Evolutionary conservation across 1,140 invertebrate species (phyloP).

Genomic region (Drosophila seguyi): DNA sequence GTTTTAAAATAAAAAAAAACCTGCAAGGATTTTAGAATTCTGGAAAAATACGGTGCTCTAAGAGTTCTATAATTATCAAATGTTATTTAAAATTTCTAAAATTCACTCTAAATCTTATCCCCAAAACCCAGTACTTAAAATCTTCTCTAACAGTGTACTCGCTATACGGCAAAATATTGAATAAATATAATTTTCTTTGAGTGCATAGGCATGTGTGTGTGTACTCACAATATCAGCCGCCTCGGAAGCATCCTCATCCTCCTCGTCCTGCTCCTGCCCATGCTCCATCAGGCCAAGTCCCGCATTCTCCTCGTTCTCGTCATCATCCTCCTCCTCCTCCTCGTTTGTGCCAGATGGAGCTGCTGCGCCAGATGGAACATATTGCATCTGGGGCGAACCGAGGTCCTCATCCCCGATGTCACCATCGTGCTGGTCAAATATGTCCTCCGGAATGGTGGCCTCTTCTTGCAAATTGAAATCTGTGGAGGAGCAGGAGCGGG

Average conservation of each 20-base stretch:
- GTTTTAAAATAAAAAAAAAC: too few species aligned
- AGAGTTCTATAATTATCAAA: too few species aligned
- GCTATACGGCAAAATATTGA: background rate
- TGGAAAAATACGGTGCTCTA: too few species aligned
- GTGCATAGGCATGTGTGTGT: slow-evolving; percentile 20
- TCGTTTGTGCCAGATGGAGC: slow-evolving; percentile 1
- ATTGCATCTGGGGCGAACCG: slow-evolving; percentile 48
- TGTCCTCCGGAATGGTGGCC: slow-evolving; percentile 80
- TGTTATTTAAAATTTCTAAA: too few species aligned
- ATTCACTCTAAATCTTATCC: too few species aligned
- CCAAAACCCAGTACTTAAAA: background rate
- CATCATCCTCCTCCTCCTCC: background rate
- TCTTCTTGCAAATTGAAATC: slow-evolving; percentile 84
- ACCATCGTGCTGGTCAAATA: slow-evolving; percentile 78
- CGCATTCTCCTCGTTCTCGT: slow-evolving; percentile 1
- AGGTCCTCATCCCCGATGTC: slow-evolving; percentile 53
- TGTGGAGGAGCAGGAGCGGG: slow-evolving; percentile 34
- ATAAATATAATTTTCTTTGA: slow-evolving; percentile 2
- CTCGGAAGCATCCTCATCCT: slow-evolving; percentile 60
- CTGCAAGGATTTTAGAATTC: too few species aligned
- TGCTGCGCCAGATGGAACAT: slow-evolving; percentile 24
- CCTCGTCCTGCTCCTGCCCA: slow-evolving; percentile 2
- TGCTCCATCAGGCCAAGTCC: slow-evolving; percentile 12
- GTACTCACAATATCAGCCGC: slow-evolving; percentile 79
- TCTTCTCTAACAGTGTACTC: background rate